Evolutionary conservation across 1,140 invertebrate genomes (phyloP).

Genomic region (Copidosoma floridanum): DNA sequence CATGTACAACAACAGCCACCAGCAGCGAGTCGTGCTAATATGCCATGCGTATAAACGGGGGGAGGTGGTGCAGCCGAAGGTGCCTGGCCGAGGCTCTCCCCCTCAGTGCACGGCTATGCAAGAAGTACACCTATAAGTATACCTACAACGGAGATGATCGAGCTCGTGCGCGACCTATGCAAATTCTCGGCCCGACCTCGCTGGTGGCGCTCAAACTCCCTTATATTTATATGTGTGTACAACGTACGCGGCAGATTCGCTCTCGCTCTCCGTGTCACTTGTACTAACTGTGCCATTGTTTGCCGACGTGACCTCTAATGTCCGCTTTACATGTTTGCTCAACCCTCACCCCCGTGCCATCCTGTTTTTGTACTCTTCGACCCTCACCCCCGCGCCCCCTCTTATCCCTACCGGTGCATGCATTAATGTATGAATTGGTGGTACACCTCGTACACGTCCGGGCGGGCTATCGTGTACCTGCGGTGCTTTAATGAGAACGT

Average conservation of each 20-base stretch:
- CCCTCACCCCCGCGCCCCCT: too few relatives aligned
- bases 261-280: conserved; percentile 20
- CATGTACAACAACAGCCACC: too few relatives aligned
- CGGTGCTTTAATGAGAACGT: neutral
- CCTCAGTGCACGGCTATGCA: too few relatives aligned
- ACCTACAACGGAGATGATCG: conserved; percentile 27
- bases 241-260: conserved; percentile 14
- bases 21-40: too few relatives aligned
- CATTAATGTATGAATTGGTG: conserved; percentile 10
- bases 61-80: too few relatives aligned
- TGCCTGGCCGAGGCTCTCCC: too few relatives aligned
- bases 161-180: conserved; percentile 41
- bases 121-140: neutral
- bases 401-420: too few relatives aligned
- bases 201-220: too few relatives aligned
- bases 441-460: neutral
- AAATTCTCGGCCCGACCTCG: conserved; percentile 32
- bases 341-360: too few relatives aligned
- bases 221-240: neutral
- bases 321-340: conserved; percentile 1
- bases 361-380: too few relatives aligned
- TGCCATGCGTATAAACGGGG: too few relatives aligned
- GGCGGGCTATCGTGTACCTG: too few relatives aligned
- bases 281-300: conserved; percentile 14
- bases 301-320: neutral